A percentile compares a stretch with the other conserved stretches of the same genome.
phyloP scores from a whole-genome alignment of 2,797 vertebrate species.

The Oreochromis grahami region DNA sequence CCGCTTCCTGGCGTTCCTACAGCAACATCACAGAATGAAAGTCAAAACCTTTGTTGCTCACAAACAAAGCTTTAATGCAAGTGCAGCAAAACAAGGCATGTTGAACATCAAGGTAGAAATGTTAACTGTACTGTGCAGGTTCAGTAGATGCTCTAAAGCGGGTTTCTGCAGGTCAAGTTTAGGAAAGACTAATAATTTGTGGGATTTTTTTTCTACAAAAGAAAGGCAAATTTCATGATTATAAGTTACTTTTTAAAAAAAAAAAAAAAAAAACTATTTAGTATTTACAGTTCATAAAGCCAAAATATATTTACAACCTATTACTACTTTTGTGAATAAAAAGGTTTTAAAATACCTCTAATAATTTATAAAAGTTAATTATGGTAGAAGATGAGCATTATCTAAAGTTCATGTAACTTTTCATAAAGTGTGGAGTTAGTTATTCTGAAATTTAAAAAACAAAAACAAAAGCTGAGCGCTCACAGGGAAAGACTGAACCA shows the following conservation, averaged over 20 bases:
- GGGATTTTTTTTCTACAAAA: too few species aligned
- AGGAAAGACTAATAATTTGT: neutral
- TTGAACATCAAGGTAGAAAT: neutral
- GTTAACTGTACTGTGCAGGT: neutral
- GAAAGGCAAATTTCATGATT: too few species aligned
- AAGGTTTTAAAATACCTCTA: neutral
- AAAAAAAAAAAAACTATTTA: too few species aligned
- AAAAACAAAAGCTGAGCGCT: neutral
- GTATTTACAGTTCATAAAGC: too few species aligned
- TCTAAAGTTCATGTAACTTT: too few species aligned
- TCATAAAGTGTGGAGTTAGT: too few species aligned
- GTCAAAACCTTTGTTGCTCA: slow-evolving; percentile 37
- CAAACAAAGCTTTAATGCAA: neutral
- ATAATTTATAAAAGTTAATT: too few species aligned
- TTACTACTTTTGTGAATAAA: neutral
- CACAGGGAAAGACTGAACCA: fast-evolving
- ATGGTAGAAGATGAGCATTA: too few species aligned
- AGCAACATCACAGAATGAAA: slow-evolving; percentile 88
- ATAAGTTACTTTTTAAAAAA: too few species aligned
- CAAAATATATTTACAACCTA: neutral
- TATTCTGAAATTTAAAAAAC: too few species aligned
- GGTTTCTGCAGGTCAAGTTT: neutral
- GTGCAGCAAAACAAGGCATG: too few species aligned
- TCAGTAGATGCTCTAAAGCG: neutral
- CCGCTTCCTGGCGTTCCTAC: slow-evolving; percentile 98